Base-by-base conservation (phyloP, 1,140 invertebrate species). In the Calephelis virginiensis region DNA sequence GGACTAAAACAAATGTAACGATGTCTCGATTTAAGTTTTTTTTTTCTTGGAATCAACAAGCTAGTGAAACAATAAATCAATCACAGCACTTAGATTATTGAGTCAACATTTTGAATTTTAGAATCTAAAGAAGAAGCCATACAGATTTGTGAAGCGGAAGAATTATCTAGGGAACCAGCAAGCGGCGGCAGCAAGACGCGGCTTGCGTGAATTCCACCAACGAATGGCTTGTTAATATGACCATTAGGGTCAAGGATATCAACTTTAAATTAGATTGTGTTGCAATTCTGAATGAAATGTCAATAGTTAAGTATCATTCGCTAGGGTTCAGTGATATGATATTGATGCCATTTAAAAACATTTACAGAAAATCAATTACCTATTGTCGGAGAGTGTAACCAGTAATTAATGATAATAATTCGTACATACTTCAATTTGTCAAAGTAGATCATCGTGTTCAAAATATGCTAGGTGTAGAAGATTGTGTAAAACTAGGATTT, bases 1-100 rank as follows among this genome's bases (percentile, higher is more conserved):
- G 48, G 11, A 50, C 48, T 13, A 50, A 50, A 50, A 13, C 48
- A 50, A 50, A 50, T 50, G 48, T 50, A 50, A 48, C 47, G n/a
- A 48, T 48, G 47, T n/a, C 47, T n/a, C 12, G 47, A 48, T 48
- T 48, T 11, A 48, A 48, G 47, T 48, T 48, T 48, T 48, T 48
- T 48, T 48, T 48, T 48, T n/a, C 47, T 7, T 11, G 47, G 11
- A 48, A 48, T 48, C 47, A 48, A 48, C 12, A 48, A 48, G n/a
- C 8, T n/a, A n/a, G 12, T 14, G 12, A 50, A 50, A 50, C 48
- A 13, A 50, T 50, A 50, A 50, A 11, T 13, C 48, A 50, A n/a
- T 50, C 48, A 50, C 48, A 8, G 9, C 48, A n/a, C 48, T 50
- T 14, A 50, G 9, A 50, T 8, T 50, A 14, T 8, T n/a, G 13